Conservation (phyloP, 2,888 invertebrate species). For the Drosophila ustulata region DNA sequence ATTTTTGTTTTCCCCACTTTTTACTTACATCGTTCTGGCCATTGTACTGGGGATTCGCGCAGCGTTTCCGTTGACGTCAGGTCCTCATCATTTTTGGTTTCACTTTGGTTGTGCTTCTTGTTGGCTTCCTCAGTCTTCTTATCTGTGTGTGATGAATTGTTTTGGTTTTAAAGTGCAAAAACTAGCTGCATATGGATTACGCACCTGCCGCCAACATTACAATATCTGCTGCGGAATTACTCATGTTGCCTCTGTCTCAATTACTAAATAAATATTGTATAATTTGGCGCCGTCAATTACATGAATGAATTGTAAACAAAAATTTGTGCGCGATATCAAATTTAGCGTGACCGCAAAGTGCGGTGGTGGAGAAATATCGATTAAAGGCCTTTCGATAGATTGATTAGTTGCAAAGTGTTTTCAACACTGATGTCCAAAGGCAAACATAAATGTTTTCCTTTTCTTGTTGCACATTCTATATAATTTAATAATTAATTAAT, state of each 20-base stretch:
- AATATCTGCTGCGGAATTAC: neutral
- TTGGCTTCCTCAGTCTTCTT: conserved; percentile 27
- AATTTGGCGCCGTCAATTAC: conserved; percentile 15
- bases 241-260: conserved; percentile 36
- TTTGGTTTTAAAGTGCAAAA: neutral
- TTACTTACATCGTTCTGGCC: conserved; percentile 97
- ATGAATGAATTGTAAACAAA: conserved; percentile 35
- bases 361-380: conserved; percentile 10
- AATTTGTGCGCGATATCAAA: conserved; percentile 34
- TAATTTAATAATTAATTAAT: no score
- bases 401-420: no score
- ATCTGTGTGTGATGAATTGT: conserved; percentile 28
- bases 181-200: neutral
- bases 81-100: conserved; percentile 87
- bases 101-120: conserved; percentile 1
- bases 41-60: conserved; percentile 97
- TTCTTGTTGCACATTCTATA: no score
- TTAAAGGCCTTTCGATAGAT: neutral
- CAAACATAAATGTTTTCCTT: no score
- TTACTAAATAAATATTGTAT: neutral
- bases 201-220: conserved; percentile 35
- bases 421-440: no score
- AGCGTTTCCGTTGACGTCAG: conserved; percentile 95
- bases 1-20: neutral
- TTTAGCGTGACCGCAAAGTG: conserved; percentile 17